Evolutionary conservation across 2,888 invertebrate genomes (phyloP), one percentile per base, ranked within the genome.

Genomic region (Altica lythri): DNA sequence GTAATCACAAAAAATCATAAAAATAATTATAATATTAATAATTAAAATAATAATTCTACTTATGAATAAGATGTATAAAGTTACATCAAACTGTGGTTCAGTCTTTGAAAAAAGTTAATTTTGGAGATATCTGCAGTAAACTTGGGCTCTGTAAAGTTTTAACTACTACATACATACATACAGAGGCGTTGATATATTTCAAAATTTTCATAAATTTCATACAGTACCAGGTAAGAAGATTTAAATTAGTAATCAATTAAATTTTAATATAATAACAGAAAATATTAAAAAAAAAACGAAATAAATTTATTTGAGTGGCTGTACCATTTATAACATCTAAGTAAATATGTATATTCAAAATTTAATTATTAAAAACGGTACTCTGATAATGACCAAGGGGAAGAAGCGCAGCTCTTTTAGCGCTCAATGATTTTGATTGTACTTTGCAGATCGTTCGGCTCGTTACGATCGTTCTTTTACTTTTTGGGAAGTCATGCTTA

Each of bases 121-220:
- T 25, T 37, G 46, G 34, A 34, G 37, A 16, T 29, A 50, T 48
- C 46, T 18, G n/a, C n/a, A n/a, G n/a, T n/a, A n/a, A n/a, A n/a
- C n/a, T n/a, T n/a, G 27, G 34, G 32, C 25, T 22, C 10, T 14
- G 4, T 25, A 9, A 16, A 8, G 6, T 32, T 19, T 34, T 30
- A 6, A 18, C 22, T 47, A 5, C 35, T 35, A 35, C 19, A 19
- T 5, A 19, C 12, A 8, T 22, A 12, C 22, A 13, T 40, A 51
- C 49, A 43, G n/a, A n/a, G n/a, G n/a, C n/a, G n/a, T n/a, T n/a
- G n/a, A 68, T 68, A 71, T 72, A 74, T 73, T 75, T 67, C 74
- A 74, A 75, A 75, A 73, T 73, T 74, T 73, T 72, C 72, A 57
- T 52, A 12, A 46, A 44, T 27, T 40, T 27, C 9, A 13, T 16